phyloP scores from a whole-genome alignment of 2,888 invertebrate genomes.

The Epirrita christyi region DNA sequence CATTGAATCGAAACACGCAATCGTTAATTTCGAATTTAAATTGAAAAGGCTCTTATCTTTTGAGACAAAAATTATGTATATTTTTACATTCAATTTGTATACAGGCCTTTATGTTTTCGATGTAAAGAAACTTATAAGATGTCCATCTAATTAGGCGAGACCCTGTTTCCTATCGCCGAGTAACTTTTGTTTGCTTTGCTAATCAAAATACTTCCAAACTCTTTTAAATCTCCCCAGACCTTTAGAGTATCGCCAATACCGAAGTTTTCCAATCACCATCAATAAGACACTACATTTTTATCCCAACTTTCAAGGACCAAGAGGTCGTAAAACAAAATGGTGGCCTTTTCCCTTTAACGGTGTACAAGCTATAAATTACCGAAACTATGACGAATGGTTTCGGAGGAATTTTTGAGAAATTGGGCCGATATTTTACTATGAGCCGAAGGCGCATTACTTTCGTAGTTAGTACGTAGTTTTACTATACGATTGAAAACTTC shows the following conservation, averaged over 20 bases:
- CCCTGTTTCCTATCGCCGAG: constrained; percentile 11
- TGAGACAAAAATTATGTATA: no score
- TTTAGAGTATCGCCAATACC: constrained; percentile 33
- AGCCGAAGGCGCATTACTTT: constrained; percentile 7
- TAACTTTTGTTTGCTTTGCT: constrained; percentile 31
- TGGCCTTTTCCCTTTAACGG: constrained; percentile 45
- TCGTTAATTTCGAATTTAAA: not conserved
- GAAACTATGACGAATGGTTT: constrained; percentile 57
- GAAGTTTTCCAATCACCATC: constrained; percentile 54
- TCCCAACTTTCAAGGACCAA: constrained; percentile 28
- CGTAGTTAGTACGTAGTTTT: no score
- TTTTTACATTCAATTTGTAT: constrained; percentile 30
- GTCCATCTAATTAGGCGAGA: constrained; percentile 22
- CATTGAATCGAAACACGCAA: no score
- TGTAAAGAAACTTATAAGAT: constrained; percentile 16
- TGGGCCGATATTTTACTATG: constrained; percentile 20
- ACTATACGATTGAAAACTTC: no score
- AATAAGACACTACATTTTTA: constrained; percentile 41
- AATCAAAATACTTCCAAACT: constrained; percentile 38
- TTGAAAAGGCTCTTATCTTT: no score
- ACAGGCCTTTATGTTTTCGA: not conserved
- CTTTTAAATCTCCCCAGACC: constrained; percentile 36
- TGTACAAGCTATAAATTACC: constrained; percentile 52
- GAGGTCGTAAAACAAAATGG: constrained; percentile 51
- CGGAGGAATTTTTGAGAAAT: constrained; percentile 47